phyloP scores from a whole-genome alignment of 1,140 invertebrate species.

The Dryas iulia region DNA sequence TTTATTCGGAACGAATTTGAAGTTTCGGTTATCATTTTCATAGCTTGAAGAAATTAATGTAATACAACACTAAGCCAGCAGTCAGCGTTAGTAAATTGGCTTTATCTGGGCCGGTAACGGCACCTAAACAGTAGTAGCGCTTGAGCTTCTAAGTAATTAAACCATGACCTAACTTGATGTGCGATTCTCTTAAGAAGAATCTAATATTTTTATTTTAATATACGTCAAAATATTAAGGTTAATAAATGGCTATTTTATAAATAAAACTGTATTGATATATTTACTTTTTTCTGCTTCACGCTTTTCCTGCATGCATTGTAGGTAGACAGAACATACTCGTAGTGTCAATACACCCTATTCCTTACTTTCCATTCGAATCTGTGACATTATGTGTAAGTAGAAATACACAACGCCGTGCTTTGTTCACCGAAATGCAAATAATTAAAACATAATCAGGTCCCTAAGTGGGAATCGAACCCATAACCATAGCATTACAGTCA shows the following conservation, averaged over 20 bases:
- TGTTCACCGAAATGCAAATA: no score
- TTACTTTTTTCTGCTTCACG: not conserved
- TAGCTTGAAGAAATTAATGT: not conserved
- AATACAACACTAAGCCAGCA: constrained; percentile 19
- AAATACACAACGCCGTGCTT: no score
- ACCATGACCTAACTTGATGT: constrained; percentile 53
- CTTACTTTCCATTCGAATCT: no score
- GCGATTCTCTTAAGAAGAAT: constrained; percentile 1
- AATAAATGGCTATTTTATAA: no score
- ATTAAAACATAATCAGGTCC: no score
- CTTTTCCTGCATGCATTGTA: no score
- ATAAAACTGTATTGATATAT: no score
- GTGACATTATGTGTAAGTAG: no score
- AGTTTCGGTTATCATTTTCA: not conserved
- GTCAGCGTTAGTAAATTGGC: constrained; percentile 30
- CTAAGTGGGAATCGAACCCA: no score
- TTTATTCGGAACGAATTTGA: not conserved
- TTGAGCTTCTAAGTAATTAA: constrained; percentile 54
- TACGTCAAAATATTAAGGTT: not conserved
- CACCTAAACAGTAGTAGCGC: constrained; percentile 62
- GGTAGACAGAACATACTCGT: no score
- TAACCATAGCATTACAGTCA: no score
- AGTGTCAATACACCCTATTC: no score
- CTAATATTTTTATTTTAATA: not conserved
- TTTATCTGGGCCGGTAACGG: constrained; percentile 72